Evolutionary conservation across 1,140 invertebrate genomes (phyloP).

Genomic region (Calliphora vicina): DNA sequence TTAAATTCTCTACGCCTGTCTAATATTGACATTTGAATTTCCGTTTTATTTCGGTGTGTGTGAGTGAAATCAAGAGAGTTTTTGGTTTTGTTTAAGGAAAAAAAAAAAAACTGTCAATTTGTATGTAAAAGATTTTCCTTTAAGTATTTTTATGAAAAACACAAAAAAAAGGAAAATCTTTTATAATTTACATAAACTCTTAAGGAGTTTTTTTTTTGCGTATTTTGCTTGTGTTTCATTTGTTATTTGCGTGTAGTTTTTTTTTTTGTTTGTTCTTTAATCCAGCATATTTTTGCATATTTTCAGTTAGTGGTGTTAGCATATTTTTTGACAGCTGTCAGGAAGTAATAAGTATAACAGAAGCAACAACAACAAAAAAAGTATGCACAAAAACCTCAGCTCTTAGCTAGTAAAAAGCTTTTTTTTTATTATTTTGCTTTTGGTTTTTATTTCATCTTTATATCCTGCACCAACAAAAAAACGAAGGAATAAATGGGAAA

Average conservation of each 20-base stretch:
- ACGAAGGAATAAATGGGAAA: too few relatives aligned
- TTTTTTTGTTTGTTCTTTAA: conserved; percentile 10
- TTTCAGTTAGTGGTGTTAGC: conserved; percentile 48
- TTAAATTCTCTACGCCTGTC: not conserved
- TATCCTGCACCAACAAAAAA: not conserved
- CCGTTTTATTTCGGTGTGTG: not conserved
- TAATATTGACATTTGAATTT: not conserved
- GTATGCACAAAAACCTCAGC: not conserved
- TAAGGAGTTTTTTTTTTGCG: not conserved
- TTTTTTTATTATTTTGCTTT: conserved; percentile 43
- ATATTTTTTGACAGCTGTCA: conserved; percentile 62
- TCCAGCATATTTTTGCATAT: conserved; percentile 27
- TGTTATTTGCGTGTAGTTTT: not conserved
- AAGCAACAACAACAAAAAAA: conserved; percentile 30
- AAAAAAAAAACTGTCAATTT: conserved; percentile 1
- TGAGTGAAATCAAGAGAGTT: not conserved
- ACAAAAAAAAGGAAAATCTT: not conserved
- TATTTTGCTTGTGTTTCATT: not conserved
- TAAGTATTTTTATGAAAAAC: not conserved
- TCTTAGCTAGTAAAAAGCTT: conserved; percentile 17
- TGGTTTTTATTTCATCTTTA: not conserved
- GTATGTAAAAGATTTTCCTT: not conserved
- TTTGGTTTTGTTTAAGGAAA: not conserved
- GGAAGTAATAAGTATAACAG: conserved; percentile 61
- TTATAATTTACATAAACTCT: not conserved